A percentile compares a stretch with the other conserved stretches of the same genome.
Evolutionary conservation across 2,113 vertebrate species (phyloP).

Genomic region (Lophius piscatorius): DNA sequence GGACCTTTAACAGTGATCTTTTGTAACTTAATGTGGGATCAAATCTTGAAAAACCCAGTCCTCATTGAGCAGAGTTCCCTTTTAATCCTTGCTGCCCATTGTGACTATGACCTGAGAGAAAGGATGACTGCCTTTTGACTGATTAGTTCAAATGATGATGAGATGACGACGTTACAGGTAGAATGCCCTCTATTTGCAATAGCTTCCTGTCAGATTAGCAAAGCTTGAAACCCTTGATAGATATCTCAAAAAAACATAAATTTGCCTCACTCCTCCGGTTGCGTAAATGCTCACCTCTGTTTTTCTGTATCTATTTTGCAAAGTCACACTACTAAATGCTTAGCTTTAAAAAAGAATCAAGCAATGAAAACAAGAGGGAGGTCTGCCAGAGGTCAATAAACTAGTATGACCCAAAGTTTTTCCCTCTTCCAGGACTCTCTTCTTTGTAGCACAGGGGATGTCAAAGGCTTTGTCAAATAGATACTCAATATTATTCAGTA

Average conservation of each 20-base stretch:
- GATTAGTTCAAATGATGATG: background rate
- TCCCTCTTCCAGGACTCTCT: slow-evolving; percentile 5
- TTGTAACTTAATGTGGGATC: background rate
- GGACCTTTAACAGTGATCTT: background rate
- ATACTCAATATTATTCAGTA: too few species aligned
- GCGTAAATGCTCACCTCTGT: background rate
- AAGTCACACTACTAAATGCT: slow-evolving; percentile 53
- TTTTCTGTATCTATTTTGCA: slow-evolving; percentile 51
- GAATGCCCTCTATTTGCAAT: background rate
- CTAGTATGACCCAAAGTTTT: slow-evolving; percentile 21
- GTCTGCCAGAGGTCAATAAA: slow-evolving; percentile 58
- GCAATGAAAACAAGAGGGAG: slow-evolving; percentile 34
- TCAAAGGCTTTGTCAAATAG: too few species aligned
- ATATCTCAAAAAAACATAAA: background rate
- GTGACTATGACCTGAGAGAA: background rate
- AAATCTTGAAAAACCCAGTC: slow-evolving; percentile 5
- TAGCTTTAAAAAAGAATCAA: slow-evolving; percentile 41
- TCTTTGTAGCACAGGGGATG: too few species aligned
- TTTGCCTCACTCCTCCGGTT: too few species aligned
- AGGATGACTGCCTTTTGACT: slow-evolving; percentile 1
- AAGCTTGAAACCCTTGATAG: background rate
- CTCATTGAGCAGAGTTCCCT: background rate
- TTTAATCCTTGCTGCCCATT: slow-evolving; percentile 7
- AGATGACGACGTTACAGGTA: slow-evolving; percentile 17
- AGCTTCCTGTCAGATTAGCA: background rate